phyloP scores from a whole-genome alignment of 2,888 invertebrate genomes.

The Sarcophaga subvicina region DNA sequence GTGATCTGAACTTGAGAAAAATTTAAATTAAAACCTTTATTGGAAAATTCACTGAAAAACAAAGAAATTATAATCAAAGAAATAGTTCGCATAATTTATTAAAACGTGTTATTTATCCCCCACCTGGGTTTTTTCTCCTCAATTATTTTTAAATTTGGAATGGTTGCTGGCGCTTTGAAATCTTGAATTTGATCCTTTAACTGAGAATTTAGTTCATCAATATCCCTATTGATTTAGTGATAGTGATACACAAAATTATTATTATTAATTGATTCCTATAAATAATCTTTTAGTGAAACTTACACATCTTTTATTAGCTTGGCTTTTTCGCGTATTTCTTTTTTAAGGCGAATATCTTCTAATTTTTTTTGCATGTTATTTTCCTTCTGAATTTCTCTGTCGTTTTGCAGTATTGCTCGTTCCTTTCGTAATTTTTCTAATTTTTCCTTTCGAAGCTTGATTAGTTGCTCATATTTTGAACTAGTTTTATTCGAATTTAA shows the following conservation, averaged over 20 bases:
- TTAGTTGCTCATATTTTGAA: slow-evolving; percentile 35
- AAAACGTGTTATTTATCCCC: background rate
- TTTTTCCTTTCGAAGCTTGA: slow-evolving; percentile 40
- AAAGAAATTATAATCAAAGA: background rate
- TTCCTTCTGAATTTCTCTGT: slow-evolving; percentile 27
- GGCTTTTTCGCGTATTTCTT: slow-evolving; percentile 23
- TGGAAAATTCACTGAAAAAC: slow-evolving; percentile 2
- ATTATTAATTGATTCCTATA: background rate
- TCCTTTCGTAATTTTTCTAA: slow-evolving; percentile 54
- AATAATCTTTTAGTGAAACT: background rate
- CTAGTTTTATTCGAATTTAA: background rate
- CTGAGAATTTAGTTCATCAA: background rate
- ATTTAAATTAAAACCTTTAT: slow-evolving; percentile 26
- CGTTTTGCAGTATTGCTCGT: slow-evolving; percentile 29
- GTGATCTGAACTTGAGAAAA: slow-evolving; percentile 23
- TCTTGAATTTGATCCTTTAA: background rate
- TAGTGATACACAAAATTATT: background rate
- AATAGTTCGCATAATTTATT: background rate
- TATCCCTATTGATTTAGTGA: background rate
- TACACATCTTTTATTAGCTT: slow-evolving; percentile 37
- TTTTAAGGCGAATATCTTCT: slow-evolving; percentile 1
- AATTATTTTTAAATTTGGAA: background rate
- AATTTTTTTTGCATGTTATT: background rate
- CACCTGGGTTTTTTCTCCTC: background rate
- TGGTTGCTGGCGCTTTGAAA: background rate